Conservation (phyloP, 2,113 vertebrate genomes). For the Misgurnus mizolepis region DNA sequence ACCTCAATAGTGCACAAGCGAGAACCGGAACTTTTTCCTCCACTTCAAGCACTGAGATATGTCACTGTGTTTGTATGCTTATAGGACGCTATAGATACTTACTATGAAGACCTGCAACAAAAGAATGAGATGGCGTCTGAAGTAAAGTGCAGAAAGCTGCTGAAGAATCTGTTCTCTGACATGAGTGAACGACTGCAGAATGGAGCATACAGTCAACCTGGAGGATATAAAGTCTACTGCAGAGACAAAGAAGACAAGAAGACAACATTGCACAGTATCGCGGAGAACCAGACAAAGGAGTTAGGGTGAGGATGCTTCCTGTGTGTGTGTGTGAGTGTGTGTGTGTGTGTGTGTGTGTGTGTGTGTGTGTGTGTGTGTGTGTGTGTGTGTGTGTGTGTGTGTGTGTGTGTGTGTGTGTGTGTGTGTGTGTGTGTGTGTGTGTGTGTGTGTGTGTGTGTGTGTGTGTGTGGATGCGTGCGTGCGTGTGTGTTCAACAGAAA, state of each 20-base stretch:
- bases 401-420: background rate
- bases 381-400: background rate
- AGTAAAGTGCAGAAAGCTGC: constrained; percentile 43
- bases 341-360: background rate
- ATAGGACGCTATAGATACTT: background rate
- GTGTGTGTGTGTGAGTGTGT: background rate
- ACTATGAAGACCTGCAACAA: constrained; percentile 35
- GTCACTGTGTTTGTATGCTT: background rate
- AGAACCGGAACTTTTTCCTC: no score
- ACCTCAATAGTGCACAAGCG: no score
- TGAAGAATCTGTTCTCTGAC: constrained; percentile 43
- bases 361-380: no score
- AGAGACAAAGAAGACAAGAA: constrained; percentile 38
- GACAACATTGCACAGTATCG: constrained; percentile 47
- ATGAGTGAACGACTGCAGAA: constrained; percentile 41
- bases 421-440: background rate
- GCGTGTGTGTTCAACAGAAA: no score
- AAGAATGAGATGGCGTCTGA: constrained; percentile 54
- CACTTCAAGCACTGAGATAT: no score
- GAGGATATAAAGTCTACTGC: constrained; percentile 59
- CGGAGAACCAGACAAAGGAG: constrained; percentile 53
- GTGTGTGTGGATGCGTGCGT: no score
- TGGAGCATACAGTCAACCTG: constrained; percentile 51
- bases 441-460: background rate
- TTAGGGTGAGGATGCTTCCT: constrained; percentile 51